Conservation (phyloP, 2,797 vertebrate species). For the Centroberyx gerrardi region DNA sequence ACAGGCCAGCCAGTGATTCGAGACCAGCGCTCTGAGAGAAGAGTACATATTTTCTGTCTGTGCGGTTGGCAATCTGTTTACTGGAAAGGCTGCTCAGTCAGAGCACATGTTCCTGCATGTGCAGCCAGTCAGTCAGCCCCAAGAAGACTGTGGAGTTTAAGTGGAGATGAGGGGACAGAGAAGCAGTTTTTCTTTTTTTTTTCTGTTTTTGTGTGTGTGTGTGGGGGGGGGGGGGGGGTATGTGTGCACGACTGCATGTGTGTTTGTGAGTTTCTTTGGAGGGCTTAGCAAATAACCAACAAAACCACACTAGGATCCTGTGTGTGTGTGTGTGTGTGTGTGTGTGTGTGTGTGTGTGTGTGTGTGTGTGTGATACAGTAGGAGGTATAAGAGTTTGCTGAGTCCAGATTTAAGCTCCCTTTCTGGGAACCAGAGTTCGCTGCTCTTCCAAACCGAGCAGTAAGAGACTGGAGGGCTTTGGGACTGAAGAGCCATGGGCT, state of each 20-base stretch:
- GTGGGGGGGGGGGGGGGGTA: constrained; percentile 8
- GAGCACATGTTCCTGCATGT: constrained; percentile 87
- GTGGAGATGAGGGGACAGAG: constrained; percentile 64
- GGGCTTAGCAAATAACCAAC: constrained; percentile 70
- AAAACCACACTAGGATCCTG: constrained; percentile 73
- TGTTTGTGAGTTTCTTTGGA: constrained; percentile 73
- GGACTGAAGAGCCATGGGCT: constrained; percentile 76
- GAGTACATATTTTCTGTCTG: constrained; percentile 87
- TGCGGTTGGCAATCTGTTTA: constrained; percentile 87
- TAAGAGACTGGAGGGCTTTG: constrained; percentile 77
- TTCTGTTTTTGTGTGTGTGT: constrained; percentile 64
- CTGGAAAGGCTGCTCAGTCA: constrained; percentile 79
- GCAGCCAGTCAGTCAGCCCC: constrained; percentile 65
- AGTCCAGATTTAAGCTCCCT: constrained; percentile 77
- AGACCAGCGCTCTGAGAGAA: constrained; percentile 74
- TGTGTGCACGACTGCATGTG: constrained; percentile 59
- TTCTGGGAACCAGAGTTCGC: constrained; percentile 79
- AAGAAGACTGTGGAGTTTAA: constrained; percentile 65
- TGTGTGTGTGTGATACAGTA: constrained; percentile 34
- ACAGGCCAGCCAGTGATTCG: constrained; percentile 86
- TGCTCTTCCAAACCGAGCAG: constrained; percentile 67
- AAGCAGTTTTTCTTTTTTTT: constrained; percentile 66
- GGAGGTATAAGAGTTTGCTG: constrained; percentile 66
- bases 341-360: not conserved
- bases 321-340: constrained; percentile 46